Percentiles rank a stretch among this genome's conserved stretches.
Evolutionary conservation across 2,113 vertebrate species (phyloP).

Genomic region (Caranx ignobilis): DNA sequence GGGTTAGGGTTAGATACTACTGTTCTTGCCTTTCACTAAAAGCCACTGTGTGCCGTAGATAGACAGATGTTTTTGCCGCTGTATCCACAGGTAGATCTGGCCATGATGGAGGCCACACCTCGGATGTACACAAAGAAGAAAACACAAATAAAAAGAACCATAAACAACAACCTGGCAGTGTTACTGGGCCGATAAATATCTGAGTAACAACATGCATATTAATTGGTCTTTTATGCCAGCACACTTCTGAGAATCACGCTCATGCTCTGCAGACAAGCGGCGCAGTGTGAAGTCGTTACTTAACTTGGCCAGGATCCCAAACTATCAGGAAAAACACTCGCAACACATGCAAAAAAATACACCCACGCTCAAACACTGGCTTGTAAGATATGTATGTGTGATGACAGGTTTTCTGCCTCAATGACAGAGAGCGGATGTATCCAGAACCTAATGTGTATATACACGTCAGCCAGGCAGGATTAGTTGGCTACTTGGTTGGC

Average conservation of each 20-base stretch:
- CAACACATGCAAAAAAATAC: conserved; percentile 44
- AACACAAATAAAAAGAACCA: not conserved
- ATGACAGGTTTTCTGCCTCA: not conserved
- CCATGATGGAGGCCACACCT: conserved; percentile 11
- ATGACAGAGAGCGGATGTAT: not conserved
- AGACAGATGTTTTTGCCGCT: conserved; percentile 42
- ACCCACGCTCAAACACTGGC: not conserved
- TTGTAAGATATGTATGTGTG: not conserved
- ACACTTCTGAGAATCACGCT: conserved; percentile 61
- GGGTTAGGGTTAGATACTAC: no score
- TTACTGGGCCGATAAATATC: conserved; percentile 61
- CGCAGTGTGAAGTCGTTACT: conserved; percentile 58
- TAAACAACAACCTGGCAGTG: conserved; percentile 51
- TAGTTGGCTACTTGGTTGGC: no score
- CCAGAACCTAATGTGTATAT: not conserved
- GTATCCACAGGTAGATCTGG: conserved; percentile 29
- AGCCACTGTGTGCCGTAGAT: not conserved
- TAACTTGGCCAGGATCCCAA: conserved; percentile 70
- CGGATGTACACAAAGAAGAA: not conserved
- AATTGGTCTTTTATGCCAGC: conserved; percentile 64
- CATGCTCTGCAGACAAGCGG: conserved; percentile 45
- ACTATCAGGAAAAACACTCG: conserved; percentile 52
- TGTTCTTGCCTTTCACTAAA: no score
- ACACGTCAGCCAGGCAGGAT: no score
- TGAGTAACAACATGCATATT: conserved; percentile 68